A percentile compares a stretch with the other conserved stretches of the same genome.
These are phyloP conservation scores for Heterodera schachtii DNA, from an alignment of 1,140 invertebrate species.

Conservation along the genomic window DNA sequence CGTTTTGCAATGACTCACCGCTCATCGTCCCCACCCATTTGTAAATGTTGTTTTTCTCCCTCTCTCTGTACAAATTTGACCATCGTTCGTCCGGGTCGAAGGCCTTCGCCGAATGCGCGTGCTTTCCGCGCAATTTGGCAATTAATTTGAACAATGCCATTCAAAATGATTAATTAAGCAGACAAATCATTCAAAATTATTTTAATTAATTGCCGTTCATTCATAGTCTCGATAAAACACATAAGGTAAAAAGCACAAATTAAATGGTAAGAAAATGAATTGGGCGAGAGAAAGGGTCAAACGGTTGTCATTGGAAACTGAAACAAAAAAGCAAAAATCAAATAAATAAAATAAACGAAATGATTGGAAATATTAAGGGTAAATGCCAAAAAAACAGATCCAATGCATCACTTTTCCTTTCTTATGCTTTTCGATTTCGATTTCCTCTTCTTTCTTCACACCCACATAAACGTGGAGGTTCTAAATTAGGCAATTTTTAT, in stretches of 20 bases:
- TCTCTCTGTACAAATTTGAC: constrained; percentile 69
- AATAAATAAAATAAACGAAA: too few relatives aligned
- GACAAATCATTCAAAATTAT: too few relatives aligned
- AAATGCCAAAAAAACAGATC: too few relatives aligned
- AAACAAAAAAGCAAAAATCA: neutral
- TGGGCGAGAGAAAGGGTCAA: neutral
- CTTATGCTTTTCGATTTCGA: too few relatives aligned
- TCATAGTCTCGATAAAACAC: neutral
- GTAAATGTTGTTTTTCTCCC: constrained; percentile 68
- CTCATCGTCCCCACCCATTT: constrained; percentile 67
- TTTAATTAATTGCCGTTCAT: too few relatives aligned
- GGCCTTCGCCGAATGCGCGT: neutral
- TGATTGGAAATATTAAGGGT: too few relatives aligned
- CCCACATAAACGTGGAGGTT: too few relatives aligned
- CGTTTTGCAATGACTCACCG: constrained; percentile 49
- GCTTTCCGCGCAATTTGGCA: neutral
- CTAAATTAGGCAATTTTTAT: too few relatives aligned
- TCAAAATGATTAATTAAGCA: neutral
- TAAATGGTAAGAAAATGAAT: neutral
- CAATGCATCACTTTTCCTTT: too few relatives aligned
- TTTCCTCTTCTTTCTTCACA: too few relatives aligned
- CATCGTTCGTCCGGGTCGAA: constrained; percentile 68
- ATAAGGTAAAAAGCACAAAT: neutral
- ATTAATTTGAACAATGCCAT: neutral
- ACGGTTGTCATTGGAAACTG: neutral